Percentiles rank a stretch among this genome's conserved stretches.
phyloP scores from a whole-genome alignment of 2,888 invertebrate species.

The Trichogramma evanescens region DNA sequence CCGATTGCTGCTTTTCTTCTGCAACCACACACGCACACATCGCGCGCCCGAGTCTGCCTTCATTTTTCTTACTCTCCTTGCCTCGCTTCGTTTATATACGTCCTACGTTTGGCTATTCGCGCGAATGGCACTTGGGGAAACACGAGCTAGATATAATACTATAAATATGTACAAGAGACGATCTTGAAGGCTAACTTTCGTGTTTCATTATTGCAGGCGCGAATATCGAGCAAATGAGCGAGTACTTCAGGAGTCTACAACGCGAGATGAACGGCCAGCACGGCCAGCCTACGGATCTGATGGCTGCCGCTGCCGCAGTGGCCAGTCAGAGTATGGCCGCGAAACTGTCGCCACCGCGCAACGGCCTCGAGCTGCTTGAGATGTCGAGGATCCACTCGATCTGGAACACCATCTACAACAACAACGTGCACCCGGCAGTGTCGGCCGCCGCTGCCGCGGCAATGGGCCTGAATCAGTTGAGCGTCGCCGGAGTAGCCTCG shows the following conservation, averaged over 20 bases:
- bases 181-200: no score
- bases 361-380: conserved; percentile 56
- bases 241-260: conserved; percentile 69
- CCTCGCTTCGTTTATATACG: conserved; percentile 2
- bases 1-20: conserved; percentile 34
- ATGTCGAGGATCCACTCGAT: conserved; percentile 61
- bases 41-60: no score
- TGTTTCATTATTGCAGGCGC: conserved; percentile 47
- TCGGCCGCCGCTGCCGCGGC: conserved; percentile 42
- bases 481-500: conserved; percentile 26
- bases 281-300: conserved; percentile 29
- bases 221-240: conserved; percentile 72
- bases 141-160: no score
- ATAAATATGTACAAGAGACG: no score
- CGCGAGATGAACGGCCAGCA: conserved; percentile 45
- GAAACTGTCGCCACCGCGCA: conserved; percentile 43
- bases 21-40: conserved; percentile 8
- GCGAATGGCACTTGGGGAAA: background rate
- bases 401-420: conserved; percentile 72
- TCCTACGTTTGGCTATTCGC: background rate
- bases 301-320: conserved; percentile 21
- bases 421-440: conserved; percentile 42
- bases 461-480: background rate
- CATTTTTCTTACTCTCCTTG: conserved; percentile 11
- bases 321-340: conserved; percentile 29